A percentile compares a stretch with the other conserved stretches of the same genome.
Conservation (phyloP, 2,888 invertebrate genomes). For the Apodemia zela region DNA sequence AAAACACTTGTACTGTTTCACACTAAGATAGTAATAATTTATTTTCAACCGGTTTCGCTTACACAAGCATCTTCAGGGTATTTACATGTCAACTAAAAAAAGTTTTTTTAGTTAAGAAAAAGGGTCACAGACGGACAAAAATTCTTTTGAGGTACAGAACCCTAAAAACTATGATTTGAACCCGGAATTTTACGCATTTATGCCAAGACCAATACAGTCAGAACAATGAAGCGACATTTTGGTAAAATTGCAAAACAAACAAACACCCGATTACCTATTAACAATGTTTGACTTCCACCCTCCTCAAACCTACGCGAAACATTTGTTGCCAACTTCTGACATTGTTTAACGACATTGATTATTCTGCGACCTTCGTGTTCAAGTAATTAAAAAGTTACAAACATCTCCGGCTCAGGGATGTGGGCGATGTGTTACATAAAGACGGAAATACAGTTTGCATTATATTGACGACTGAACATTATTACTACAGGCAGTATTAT, state of each 20-base stretch:
- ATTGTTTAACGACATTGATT: background rate
- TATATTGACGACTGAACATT: no score
- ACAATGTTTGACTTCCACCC: background rate
- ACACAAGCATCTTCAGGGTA: no score
- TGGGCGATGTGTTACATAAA: background rate
- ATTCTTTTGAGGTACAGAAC: no score
- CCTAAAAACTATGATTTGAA: no score
- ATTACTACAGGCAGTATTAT: no score
- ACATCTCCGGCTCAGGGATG: background rate
- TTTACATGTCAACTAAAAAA: no score
- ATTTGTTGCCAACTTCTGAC: conserved; percentile 4
- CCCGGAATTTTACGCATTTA: no score
- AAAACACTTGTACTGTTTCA: no score
- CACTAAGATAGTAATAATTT: no score
- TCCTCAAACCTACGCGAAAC: background rate
- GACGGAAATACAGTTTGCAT: background rate
- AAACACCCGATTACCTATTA: conserved; percentile 3
- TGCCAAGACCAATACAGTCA: background rate
- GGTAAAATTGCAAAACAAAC: background rate
- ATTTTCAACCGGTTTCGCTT: no score
- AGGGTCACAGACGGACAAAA: no score
- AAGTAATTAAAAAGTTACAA: conserved; percentile 11
- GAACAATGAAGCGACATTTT: background rate
- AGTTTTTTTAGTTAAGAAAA: no score
- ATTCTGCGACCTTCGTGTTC: conserved; percentile 8